Conservation (phyloP, 2,113 vertebrate species). For the Mixornis gularis region DNA sequence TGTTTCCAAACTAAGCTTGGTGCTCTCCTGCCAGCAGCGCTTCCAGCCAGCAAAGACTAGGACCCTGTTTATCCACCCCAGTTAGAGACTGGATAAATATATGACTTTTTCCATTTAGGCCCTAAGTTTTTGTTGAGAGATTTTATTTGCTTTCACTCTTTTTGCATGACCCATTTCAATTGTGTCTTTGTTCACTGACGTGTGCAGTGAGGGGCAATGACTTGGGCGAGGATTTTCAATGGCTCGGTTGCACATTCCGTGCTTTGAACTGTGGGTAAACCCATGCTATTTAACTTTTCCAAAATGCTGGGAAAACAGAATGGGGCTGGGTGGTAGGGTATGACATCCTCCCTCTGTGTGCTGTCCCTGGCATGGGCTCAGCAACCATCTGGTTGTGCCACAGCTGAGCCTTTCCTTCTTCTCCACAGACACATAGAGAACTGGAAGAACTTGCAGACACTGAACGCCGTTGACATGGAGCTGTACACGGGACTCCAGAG, state of each 20-base stretch:
- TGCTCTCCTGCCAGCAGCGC: background rate
- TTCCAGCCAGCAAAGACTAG: background rate
- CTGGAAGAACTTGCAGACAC: constrained; percentile 90
- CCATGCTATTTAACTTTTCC: background rate
- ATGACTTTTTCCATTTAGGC: background rate
- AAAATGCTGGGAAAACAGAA: background rate
- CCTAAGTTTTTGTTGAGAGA: background rate
- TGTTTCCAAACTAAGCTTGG: constrained; percentile 11
- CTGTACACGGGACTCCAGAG: constrained; percentile 95
- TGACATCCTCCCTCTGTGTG: accelerated
- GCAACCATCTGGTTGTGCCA: background rate
- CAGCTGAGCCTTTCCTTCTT: constrained; percentile 22
- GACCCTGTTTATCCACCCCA: background rate
- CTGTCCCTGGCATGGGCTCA: background rate
- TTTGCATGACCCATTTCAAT: accelerated
- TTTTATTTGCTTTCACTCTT: background rate
- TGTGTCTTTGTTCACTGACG: accelerated
- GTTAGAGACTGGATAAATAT: background rate
- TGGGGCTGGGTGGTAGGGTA: background rate
- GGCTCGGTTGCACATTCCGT: accelerated
- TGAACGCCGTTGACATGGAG: constrained; percentile 97
- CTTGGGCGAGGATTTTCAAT: background rate
- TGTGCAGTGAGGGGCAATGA: background rate
- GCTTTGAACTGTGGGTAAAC: background rate
- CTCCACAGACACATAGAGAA: constrained; percentile 93